Percentiles rank a stretch among this genome's conserved stretches.
phyloP scores from a whole-genome alignment of 2,888 invertebrate genomes.

The Papilio elwesi region DNA sequence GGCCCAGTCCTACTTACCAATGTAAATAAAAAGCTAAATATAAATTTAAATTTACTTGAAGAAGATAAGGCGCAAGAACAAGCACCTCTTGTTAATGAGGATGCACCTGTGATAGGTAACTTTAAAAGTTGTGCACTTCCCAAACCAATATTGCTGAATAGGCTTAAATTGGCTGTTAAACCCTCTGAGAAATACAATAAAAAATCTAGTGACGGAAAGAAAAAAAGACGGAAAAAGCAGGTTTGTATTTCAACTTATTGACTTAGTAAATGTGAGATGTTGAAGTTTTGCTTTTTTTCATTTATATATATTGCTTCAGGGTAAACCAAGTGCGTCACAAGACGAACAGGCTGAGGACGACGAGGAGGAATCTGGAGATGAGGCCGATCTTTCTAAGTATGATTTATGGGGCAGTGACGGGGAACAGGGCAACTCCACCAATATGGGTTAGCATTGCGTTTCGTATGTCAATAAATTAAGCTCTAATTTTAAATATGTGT shows the following conservation, averaged over 20 bases:
- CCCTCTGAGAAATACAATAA: slow-evolving; percentile 62
- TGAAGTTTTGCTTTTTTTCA: slow-evolving; percentile 12
- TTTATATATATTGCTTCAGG: slow-evolving; percentile 68
- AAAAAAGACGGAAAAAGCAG: slow-evolving; percentile 67
- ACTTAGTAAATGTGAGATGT: slow-evolving; percentile 17
- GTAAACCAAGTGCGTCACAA: slow-evolving; percentile 62
- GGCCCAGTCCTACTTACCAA: slow-evolving; percentile 66
- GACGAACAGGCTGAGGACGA: slow-evolving; percentile 82
- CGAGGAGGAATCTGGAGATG: slow-evolving; percentile 85
- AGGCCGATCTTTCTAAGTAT: slow-evolving; percentile 90
- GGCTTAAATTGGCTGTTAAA: slow-evolving; percentile 74
- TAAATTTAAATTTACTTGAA: slow-evolving; percentile 60
- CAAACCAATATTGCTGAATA: slow-evolving; percentile 78
- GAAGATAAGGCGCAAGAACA: slow-evolving; percentile 54
- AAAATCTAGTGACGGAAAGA: slow-evolving; percentile 58
- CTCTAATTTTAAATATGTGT: slow-evolving; percentile 1
- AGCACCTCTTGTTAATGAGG: slow-evolving; percentile 59
- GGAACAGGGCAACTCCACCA: slow-evolving; percentile 71
- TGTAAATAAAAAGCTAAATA: slow-evolving; percentile 64
- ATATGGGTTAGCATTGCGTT: slow-evolving; percentile 58
- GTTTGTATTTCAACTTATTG: slow-evolving; percentile 64
- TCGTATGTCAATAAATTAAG: slow-evolving; percentile 30
- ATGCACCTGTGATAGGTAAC: slow-evolving; percentile 73
- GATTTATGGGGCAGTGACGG: slow-evolving; percentile 89
- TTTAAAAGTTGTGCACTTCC: slow-evolving; percentile 82